Evolutionary conservation across 2,888 invertebrate genomes (phyloP).

Genomic region (Mesorhabditis spiculigera): DNA sequence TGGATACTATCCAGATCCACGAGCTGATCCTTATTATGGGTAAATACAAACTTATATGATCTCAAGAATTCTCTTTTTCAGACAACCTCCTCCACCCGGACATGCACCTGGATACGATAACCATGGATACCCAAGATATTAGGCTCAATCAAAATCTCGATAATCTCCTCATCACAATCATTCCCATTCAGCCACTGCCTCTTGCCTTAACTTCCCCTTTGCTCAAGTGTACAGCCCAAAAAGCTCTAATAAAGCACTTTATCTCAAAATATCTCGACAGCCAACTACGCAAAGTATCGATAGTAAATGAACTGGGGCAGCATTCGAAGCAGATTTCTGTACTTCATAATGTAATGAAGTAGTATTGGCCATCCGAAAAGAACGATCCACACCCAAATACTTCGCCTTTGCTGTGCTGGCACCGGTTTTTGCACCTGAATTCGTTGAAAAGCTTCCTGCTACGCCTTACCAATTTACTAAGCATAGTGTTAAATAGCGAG

Average conservation of each 20-base stretch:
- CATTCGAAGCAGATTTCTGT: not conserved
- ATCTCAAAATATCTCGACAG: no score
- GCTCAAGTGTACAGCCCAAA: not conserved
- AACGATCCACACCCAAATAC: not conserved
- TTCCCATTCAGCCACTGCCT: no score
- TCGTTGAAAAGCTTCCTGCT: no score
- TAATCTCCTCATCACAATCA: no score
- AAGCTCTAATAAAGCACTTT: not conserved
- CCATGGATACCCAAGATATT: conserved; percentile 4
- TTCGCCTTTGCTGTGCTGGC: not conserved
- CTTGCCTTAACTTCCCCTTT: not conserved
- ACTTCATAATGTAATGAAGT: conserved; percentile 3
- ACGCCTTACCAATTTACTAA: conserved; percentile 22
- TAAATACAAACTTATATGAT: not conserved
- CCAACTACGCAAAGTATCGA: not conserved
- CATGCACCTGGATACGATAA: not conserved
- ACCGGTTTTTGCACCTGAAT: not conserved
- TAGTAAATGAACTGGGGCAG: not conserved
- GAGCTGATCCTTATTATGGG: conserved; percentile 6
- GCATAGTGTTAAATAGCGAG: conserved; percentile 19
- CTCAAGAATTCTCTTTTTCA: no score
- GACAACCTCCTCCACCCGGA: not conserved
- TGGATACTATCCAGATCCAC: conserved; percentile 4
- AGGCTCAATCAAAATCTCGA: not conserved
- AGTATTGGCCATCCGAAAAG: not conserved